Conservation (phyloP, 2,113 vertebrate species). For the Bothrops jararaca region DNA sequence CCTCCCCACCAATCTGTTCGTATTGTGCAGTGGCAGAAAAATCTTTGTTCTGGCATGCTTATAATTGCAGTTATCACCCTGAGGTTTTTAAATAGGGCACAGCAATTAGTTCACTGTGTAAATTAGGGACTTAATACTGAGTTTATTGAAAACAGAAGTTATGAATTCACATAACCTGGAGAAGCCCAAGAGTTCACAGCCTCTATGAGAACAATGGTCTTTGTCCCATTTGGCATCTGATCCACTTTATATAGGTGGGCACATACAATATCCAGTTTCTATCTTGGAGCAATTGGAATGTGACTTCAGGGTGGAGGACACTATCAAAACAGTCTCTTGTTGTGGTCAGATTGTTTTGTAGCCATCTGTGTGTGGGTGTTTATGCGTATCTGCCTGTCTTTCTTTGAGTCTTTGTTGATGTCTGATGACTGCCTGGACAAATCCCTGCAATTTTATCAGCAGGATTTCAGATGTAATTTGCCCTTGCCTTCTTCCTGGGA, state of each 20-base stretch:
- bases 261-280: background rate
- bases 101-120: slow-evolving; percentile 13
- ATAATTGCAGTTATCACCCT: slow-evolving; percentile 19
- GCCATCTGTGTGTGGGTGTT: background rate
- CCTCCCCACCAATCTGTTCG: background rate
- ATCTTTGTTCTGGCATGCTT: slow-evolving; percentile 7
- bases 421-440: background rate
- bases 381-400: background rate
- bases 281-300: background rate
- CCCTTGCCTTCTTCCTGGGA: background rate
- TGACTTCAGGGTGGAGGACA: background rate
- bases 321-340: background rate
- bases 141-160: background rate
- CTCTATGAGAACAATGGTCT: background rate
- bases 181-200: background rate
- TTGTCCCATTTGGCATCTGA: background rate
- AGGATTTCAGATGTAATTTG: background rate
- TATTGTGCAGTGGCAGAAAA: background rate
- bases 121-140: slow-evolving; percentile 15
- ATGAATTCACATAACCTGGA: background rate
- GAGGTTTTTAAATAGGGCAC: slow-evolving; percentile 18
- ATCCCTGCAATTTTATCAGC: background rate
- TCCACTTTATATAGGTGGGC: background rate
- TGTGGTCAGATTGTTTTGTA: background rate
- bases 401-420: background rate